Evolutionary conservation across 1,140 invertebrate genomes (phyloP), one percentile per base, ranked within the genome.

Genomic region (Andricus grossulariae): DNA sequence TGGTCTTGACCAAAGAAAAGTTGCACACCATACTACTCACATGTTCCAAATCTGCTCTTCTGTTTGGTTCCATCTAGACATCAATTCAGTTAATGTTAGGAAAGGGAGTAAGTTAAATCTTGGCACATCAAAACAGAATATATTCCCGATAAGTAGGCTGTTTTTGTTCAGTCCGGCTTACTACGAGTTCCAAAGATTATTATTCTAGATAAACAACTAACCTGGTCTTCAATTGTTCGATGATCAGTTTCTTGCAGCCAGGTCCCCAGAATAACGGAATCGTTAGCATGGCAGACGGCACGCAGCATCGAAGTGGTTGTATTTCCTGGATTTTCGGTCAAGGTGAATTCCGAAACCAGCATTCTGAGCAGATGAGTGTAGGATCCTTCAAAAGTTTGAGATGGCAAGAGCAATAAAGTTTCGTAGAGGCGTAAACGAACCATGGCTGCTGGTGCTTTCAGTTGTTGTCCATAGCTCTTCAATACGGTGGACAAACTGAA

Each of bases 151-250:
- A 45, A 32, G 7, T 45, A 45, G 0, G 6, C 39, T 10, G 39
- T 45, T 45, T 45, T 45, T 45, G 39, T 45, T 45, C 39, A 45
- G 7, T 45, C 10, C 39, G 39, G 39, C 39, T 45, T 1, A 45
- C 39, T 11, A 45, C 39, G 7, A 45, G 2, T 11, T 45, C 8
- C 10, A 45, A 45, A 45, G 8, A 45, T 32, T 32, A 45, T 39
- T 39, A 5, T 66, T 39, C 12, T 25, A 16, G 0, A 39, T 25
- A 32, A 16, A n/a, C 5, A 72, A 78, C 84, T 87, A 90, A 99
- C 97, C 94, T 99, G 98, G 93, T 99, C 98, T 92, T 99, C 98
- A 84, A 99, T 98, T 52, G 96, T 96, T 76, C 97, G 95, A 91
- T 99, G 98, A 92, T 99, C 98, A 10, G 97, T 98, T 89, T 99